phyloP scores from a whole-genome alignment of 1,140 invertebrate species.

The Dufourea novaeangliae region DNA sequence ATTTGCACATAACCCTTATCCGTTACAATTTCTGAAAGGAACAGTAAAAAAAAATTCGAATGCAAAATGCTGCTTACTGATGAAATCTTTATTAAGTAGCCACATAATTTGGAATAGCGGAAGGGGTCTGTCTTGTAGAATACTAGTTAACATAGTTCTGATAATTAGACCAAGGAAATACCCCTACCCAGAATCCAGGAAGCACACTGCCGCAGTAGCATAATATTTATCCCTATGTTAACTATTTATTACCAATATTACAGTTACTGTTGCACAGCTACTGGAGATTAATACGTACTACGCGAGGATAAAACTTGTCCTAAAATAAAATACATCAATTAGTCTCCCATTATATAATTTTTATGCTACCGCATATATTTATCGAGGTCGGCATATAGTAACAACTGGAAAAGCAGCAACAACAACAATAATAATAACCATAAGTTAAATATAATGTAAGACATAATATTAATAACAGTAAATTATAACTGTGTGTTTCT shows the following conservation, averaged over 20 bases:
- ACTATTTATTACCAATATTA: constrained; percentile 79
- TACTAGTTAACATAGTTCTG: constrained; percentile 65
- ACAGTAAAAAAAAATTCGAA: constrained; percentile 57
- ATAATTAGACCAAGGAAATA: constrained; percentile 63
- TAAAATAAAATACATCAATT: constrained; percentile 68
- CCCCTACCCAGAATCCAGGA: constrained; percentile 74
- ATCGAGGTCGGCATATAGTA: constrained; percentile 75
- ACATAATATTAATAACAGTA: constrained; percentile 80
- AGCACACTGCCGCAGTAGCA: constrained; percentile 79
- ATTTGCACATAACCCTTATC: constrained; percentile 62
- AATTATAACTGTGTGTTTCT: constrained; percentile 81
- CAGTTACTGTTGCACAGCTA: constrained; percentile 74
- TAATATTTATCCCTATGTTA: constrained; percentile 81
- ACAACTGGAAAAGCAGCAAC: constrained; percentile 66
- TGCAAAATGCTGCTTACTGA: constrained; percentile 60
- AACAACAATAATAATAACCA: constrained; percentile 72
- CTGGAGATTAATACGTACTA: constrained; percentile 70
- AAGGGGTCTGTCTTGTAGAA: constrained; percentile 67
- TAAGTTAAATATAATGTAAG: constrained; percentile 77
- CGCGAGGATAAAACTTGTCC: constrained; percentile 67
- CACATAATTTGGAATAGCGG: constrained; percentile 61
- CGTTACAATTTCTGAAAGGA: constrained; percentile 53
- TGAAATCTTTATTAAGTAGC: constrained; percentile 60
- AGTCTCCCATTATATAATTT: constrained; percentile 77
- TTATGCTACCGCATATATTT: constrained; percentile 76